phyloP scores from a whole-genome alignment of 2,797 vertebrate genomes.

The Orestias chungarensis region DNA sequence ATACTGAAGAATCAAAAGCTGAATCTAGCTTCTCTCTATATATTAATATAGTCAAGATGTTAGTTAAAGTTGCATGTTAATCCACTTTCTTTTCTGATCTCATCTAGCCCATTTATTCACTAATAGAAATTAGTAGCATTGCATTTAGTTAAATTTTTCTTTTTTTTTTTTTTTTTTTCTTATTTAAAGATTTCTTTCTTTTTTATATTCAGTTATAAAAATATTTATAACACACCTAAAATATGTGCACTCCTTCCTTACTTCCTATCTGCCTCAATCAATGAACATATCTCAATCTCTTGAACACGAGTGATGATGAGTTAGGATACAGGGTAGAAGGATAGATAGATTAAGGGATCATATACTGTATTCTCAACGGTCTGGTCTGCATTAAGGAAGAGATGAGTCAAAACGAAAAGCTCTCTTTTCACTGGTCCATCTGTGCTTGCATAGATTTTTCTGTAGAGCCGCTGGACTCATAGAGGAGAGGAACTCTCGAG shows the following conservation, averaged over 20 bases:
- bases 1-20: background rate
- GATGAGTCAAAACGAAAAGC: background rate
- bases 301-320: background rate
- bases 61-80: background rate
- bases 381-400: background rate
- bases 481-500: background rate
- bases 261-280: background rate
- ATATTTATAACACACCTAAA: background rate
- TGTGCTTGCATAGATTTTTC: background rate
- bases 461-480: background rate
- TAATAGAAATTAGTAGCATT: background rate
- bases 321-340: background rate
- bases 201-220: background rate
- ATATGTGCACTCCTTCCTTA: background rate
- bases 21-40: background rate
- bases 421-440: background rate
- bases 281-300: background rate
- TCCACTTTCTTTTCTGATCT: background rate
- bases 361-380: background rate
- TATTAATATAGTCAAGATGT: background rate
- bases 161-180: background rate
- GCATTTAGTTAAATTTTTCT: background rate
- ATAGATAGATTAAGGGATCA: background rate
- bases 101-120: background rate
- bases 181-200: background rate